Percentiles rank a stretch among this genome's conserved stretches.
Evolutionary conservation across 2,797 vertebrate species (phyloP).

Genomic region (Hirundo rustica): DNA sequence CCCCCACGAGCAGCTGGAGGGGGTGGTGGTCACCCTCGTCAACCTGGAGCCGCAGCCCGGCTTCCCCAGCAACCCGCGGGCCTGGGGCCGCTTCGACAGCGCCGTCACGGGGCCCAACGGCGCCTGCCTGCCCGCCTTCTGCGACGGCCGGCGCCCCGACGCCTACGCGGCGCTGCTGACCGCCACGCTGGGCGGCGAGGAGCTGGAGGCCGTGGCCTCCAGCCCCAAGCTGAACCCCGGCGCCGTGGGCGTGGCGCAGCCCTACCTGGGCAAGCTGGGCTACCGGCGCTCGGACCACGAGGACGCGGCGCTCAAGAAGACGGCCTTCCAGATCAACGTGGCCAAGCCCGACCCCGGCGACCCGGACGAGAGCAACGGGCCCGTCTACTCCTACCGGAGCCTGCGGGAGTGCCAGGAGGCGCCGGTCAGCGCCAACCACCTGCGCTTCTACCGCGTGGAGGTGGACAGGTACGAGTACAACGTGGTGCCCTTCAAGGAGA

Average conservation of each 20-base stretch:
- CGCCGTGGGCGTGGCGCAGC: conserved; percentile 89
- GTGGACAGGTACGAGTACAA: conserved; percentile 96
- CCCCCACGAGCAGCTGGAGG: conserved; percentile 89
- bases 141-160: conserved; percentile 82
- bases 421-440: conserved; percentile 85
- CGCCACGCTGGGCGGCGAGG: conserved; percentile 91
- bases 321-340: conserved; percentile 89
- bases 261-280: conserved; percentile 88
- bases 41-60: conserved; percentile 94
- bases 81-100: conserved; percentile 97
- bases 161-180: conserved; percentile 93
- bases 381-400: conserved; percentile 90
- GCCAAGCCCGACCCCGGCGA: conserved; percentile 91
- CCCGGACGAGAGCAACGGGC: conserved; percentile 86
- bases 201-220: conserved; percentile 92
- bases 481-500: conserved; percentile 93
- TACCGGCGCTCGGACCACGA: conserved; percentile 92
- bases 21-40: conserved; percentile 89
- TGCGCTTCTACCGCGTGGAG: conserved; percentile 94
- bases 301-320: conserved; percentile 88
- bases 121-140: conserved; percentile 95
- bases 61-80: conserved; percentile 89
- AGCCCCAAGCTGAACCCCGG: conserved; percentile 86
- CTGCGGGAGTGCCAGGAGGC: conserved; percentile 89
- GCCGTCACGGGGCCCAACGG: conserved; percentile 91